Evolutionary conservation across 2,888 invertebrate species (phyloP).

Genomic region (Shargacucullia verbasci): DNA sequence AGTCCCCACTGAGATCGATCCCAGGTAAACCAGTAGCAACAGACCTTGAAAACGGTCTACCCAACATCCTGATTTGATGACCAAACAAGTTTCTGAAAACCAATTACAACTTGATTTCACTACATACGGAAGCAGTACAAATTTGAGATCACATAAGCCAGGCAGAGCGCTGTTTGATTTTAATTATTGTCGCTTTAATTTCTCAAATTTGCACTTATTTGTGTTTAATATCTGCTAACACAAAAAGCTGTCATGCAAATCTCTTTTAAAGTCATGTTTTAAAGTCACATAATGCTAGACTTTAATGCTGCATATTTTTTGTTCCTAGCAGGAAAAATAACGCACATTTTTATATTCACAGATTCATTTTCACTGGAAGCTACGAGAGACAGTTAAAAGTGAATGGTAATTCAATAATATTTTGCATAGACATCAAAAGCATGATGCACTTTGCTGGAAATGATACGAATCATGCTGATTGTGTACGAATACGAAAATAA

Average conservation of each 20-base stretch:
- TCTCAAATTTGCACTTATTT: conserved; percentile 75
- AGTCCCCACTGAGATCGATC: conserved; percentile 85
- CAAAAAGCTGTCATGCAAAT: conserved; percentile 87
- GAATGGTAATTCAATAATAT: conserved; percentile 63
- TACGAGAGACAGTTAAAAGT: conserved; percentile 66
- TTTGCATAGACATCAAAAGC: conserved; percentile 87
- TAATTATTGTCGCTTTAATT: conserved; percentile 55
- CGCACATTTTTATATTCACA: conserved; percentile 53
- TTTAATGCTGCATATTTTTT: conserved; percentile 46
- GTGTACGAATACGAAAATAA: conserved; percentile 76
- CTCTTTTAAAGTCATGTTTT: conserved; percentile 58
- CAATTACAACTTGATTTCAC: conserved; percentile 65
- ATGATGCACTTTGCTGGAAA: conserved; percentile 85
- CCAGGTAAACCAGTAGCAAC: conserved; percentile 89
- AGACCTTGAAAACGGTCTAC: conserved; percentile 90
- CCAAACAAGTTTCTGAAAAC: conserved; percentile 90
- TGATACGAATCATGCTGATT: conserved; percentile 83
- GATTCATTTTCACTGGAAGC: conserved; percentile 62
- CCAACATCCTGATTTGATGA: conserved; percentile 90
- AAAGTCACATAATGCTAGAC: conserved; percentile 57
- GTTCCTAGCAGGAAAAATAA: conserved; percentile 54
- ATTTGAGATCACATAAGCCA: conserved; percentile 78
- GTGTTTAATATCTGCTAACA: conserved; percentile 76
- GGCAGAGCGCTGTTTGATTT: conserved; percentile 74
- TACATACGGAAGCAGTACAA: conserved; percentile 72